These are phyloP conservation scores for Leontopithecus rosalia DNA, from an alignment of 2,797 vertebrate species.

Conservation along the genomic window DNA sequence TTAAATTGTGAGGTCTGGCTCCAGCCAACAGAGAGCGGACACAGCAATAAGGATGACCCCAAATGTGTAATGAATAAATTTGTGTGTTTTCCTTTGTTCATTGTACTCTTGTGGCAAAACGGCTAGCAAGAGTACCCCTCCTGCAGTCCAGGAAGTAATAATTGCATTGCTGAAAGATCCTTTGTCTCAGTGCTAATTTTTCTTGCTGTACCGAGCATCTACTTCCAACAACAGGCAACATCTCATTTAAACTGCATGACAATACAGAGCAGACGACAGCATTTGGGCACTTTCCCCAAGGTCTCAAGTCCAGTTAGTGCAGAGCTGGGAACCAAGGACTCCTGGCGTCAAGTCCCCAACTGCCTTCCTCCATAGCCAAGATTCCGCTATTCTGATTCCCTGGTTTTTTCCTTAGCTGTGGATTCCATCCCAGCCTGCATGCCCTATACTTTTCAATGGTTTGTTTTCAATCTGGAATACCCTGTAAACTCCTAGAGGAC, in stretches of 20 bases:
- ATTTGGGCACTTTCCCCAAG: background rate
- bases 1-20: too few species aligned
- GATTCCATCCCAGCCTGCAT: background rate
- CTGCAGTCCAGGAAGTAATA: too few species aligned
- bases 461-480: background rate
- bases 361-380: background rate
- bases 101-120: too few species aligned
- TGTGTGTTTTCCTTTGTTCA: too few species aligned
- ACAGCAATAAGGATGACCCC: too few species aligned
- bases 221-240: background rate
- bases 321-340: background rate
- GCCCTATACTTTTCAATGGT: background rate
- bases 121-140: too few species aligned
- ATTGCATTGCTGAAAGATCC: too few species aligned
- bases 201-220: too few species aligned
- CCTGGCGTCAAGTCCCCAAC: background rate
- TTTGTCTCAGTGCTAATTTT: too few species aligned
- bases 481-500: slow-evolving; percentile 5
- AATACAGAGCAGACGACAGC: background rate
- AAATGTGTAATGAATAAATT: too few species aligned
- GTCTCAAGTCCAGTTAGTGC: background rate
- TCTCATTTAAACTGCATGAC: background rate
- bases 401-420: background rate
- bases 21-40: too few species aligned
- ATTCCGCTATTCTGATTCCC: background rate